Conservation (phyloP, 2,113 vertebrate genomes). For the Bubo scandiacus region DNA sequence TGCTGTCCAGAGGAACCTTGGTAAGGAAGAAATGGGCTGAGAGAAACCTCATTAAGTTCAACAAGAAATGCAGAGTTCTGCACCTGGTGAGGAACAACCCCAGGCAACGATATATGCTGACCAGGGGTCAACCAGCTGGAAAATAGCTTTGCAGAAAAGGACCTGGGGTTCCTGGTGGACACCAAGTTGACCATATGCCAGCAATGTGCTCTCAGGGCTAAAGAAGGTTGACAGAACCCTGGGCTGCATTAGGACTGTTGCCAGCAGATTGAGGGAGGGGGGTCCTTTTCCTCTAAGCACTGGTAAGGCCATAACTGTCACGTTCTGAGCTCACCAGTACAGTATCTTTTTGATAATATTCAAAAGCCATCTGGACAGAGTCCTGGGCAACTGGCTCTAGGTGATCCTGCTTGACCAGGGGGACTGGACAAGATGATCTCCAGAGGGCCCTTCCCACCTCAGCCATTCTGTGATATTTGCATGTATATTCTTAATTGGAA, state of each 20-base stretch:
- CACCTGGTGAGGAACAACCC: background rate
- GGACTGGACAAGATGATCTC: background rate
- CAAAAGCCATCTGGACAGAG: background rate
- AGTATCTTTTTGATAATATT: background rate
- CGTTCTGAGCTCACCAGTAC: background rate
- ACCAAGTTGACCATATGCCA: background rate
- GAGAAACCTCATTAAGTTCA: background rate
- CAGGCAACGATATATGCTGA: background rate
- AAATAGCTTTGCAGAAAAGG: background rate
- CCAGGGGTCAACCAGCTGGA: background rate
- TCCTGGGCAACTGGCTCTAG: background rate
- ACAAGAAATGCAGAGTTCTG: background rate
- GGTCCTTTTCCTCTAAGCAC: background rate
- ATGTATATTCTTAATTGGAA: background rate
- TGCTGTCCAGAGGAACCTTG: background rate
- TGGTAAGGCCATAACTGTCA: background rate
- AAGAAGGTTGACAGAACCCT: background rate
- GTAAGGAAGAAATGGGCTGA: background rate
- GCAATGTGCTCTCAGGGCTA: background rate
- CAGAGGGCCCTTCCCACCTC: background rate
- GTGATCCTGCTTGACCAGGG: background rate
- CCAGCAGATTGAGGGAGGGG: background rate
- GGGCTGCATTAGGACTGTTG: background rate
- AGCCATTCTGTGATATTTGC: background rate
- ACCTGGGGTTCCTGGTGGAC: background rate